Evolutionary conservation across 2,797 vertebrate species (phyloP), one percentile per base, ranked within the genome.

Genomic region (Halcyon smyrnensis): DNA sequence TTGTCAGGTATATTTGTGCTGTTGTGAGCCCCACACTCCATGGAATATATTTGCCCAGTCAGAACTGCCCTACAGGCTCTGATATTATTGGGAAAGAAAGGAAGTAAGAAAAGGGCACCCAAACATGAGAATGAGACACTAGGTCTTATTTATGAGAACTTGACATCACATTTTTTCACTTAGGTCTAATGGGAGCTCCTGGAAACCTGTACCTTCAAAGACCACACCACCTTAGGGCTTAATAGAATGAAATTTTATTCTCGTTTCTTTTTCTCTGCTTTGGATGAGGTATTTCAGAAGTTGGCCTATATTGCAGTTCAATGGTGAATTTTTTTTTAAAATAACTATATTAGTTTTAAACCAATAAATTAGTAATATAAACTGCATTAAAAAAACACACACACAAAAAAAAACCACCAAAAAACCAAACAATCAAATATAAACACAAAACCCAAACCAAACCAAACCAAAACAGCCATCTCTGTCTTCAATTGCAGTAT

Each of bases 321-420:
- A 2, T 24, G 12, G n/a, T 56, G 15, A 84, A 34, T 69, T 3
- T 84, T 63, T 62, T 86, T n/a, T 5, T 41, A n/a, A 68, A 89
- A 37, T 37, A 37, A 37, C 37, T 37, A 10, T 37, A 10, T 37
- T 37, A 37, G 37, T 37, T 37, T 53, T 76, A 82, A 89, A 56
- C 6, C 32, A 84, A 69, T 32, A 32, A 48, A 62, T 82, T 9
- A 64, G 15, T 34, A 75, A 76, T 34, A 60, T 30, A 76, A 89
- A 62, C 21, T 2, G 0, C 18, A 54, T 15, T 11, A 12, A 3
- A 4, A 5, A n/a, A 41, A 59, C 12, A 27, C 12, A 25, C 50
- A 51, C 27, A 51, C 25, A 27, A 50, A 21, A 50, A 50, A 25
- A 27, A 51, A 15, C 25, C 50, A 51, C 27, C 23, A 50, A 25